These are phyloP conservation scores for Anhinga rufa DNA, from an alignment of 2,113 vertebrate species.

Conservation along the genomic window DNA sequence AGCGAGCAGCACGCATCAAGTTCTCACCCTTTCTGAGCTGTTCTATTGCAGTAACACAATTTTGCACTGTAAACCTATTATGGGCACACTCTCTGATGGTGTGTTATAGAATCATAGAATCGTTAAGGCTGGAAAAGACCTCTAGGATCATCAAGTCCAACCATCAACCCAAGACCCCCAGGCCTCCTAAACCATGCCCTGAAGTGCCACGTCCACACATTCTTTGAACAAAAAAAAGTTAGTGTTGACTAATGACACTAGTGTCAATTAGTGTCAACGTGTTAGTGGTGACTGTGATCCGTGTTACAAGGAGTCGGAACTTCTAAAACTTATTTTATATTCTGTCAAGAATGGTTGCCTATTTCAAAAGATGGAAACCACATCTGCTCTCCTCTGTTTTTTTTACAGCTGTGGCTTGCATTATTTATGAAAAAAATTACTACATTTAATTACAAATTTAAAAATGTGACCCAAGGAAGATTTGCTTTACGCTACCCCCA, in stretches of 20 bases:
- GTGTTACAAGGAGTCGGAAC: background rate
- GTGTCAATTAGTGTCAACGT: too few species aligned
- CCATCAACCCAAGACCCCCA: too few species aligned
- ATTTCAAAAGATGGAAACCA: background rate
- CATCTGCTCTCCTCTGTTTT: background rate
- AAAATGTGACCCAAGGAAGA: background rate
- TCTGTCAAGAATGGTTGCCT: background rate
- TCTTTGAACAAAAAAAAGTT: too few species aligned
- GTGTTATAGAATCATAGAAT: too few species aligned
- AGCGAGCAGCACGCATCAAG: background rate
- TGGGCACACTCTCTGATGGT: background rate
- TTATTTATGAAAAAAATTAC: background rate
- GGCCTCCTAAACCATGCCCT: too few species aligned
- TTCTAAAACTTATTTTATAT: background rate
- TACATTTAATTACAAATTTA: background rate
- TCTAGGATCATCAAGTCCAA: too few species aligned
- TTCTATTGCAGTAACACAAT: background rate
- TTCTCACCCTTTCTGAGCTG: background rate
- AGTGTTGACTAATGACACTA: too few species aligned
- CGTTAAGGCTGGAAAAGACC: too few species aligned
- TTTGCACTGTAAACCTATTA: background rate
- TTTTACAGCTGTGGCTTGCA: background rate
- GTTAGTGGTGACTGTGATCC: background rate
- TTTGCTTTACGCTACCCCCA: background rate
- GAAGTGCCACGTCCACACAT: too few species aligned